phyloP scores from a whole-genome alignment of 2,797 vertebrate genomes.

The Huso huso region DNA sequence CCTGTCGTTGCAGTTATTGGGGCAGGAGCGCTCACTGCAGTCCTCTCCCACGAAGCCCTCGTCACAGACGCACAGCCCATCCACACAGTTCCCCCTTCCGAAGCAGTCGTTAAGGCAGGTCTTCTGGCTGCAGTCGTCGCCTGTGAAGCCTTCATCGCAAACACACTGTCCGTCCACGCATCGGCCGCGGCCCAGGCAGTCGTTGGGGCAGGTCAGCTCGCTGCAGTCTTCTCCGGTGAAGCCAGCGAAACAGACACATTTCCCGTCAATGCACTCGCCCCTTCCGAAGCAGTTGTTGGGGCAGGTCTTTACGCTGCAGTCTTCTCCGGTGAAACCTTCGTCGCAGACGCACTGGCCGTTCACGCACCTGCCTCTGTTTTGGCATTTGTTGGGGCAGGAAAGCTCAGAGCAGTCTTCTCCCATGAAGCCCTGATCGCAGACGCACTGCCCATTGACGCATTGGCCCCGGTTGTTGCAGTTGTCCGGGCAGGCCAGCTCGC shows the following conservation, averaged over 20 bases:
- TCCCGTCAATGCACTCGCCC: constrained; percentile 72
- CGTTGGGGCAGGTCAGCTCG: constrained; percentile 66
- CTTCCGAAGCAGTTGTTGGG: constrained; percentile 67
- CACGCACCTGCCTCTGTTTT: constrained; percentile 60
- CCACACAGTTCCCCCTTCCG: constrained; percentile 66
- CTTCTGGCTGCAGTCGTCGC: constrained; percentile 72
- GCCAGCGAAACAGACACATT: constrained; percentile 63
- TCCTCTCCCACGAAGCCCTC: constrained; percentile 72
- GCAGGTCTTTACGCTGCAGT: constrained; percentile 71
- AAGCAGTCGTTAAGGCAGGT: constrained; percentile 77
- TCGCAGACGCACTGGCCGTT: constrained; percentile 68
- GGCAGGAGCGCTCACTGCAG: constrained; percentile 69
- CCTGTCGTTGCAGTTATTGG: constrained; percentile 40
- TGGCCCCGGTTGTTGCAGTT: constrained; percentile 71
- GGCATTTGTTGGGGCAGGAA: constrained; percentile 69
- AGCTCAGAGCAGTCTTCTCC: constrained; percentile 73
- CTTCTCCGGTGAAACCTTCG: constrained; percentile 60
- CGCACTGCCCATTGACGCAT: constrained; percentile 72
- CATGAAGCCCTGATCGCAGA: constrained; percentile 68
- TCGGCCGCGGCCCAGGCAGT: constrained; percentile 67
- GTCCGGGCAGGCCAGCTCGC: constrained; percentile 65
- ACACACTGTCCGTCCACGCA: constrained; percentile 73
- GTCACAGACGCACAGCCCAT: constrained; percentile 59
- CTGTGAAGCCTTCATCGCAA: constrained; percentile 71
- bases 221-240: constrained; percentile 71